Evolutionary conservation across 1,140 invertebrate species (phyloP), one percentile per base, ranked within the genome.

Genomic region (Musca domestica): DNA sequence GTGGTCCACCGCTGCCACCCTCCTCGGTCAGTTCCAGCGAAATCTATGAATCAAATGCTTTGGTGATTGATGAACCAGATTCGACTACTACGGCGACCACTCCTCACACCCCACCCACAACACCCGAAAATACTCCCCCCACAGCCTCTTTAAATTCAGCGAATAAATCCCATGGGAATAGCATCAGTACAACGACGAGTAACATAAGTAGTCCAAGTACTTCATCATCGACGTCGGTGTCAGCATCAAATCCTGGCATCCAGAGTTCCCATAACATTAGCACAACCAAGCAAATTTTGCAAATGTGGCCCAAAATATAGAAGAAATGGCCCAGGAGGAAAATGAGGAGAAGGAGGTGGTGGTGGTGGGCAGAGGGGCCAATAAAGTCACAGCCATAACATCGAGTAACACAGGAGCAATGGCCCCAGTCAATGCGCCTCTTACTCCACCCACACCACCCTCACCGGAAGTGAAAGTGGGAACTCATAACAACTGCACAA

Each of bases 81-180:
- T 80, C 78, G 0, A 80, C 78, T n/a, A 80, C 77, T 52, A 74
- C 56, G 10, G 56, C 56, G 2, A 61, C 77, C 7, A 80, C 78
- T 4, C 76, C 77, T 0, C 76, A 80, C n/a, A 80, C 78, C 2
- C 78, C 77, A 51, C 77, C 77, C 30, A 80, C 77, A 25, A 76
- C 77, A 6, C 77, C 77, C 12, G 77, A 80, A 63, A 72, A 80
- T 41, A 78, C 76, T 5, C 76, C 77, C 23, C 76, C 78, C 34
- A 77, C 75, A 12, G 6, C 34, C 4, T 41, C 34, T 10, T 9
- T 74, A 78, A 66, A 52, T 74, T 76, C 15, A 41, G 20, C 20
- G 14, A 66, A 34, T 23, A 65, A 65, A 19, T 48, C 7, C 4
- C 25, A 25, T 61, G 34, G 6, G 12, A 61, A 61, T 61, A 34